These are phyloP conservation scores for Drosophila miranda DNA, from an alignment of 1,140 invertebrate species.

Conservation along the genomic window DNA sequence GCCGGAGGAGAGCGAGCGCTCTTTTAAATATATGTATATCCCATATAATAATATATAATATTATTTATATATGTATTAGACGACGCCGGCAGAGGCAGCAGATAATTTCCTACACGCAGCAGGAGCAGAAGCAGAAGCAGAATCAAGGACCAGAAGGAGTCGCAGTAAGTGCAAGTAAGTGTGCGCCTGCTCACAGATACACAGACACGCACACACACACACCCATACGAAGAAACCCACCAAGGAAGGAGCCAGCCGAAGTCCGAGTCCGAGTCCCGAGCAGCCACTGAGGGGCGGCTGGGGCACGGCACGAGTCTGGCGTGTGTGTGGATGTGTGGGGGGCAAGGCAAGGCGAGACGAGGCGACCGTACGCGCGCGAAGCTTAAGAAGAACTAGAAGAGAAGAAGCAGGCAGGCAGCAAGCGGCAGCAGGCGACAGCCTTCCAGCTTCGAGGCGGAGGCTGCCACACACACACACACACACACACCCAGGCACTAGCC, in stretches of 20 bases:
- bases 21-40: conserved; percentile 79
- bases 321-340: neutral
- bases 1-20: conserved; percentile 49
- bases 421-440: conserved; percentile 49
- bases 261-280: conserved; percentile 49
- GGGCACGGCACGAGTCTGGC: too few relatives aligned
- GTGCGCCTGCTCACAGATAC: conserved; percentile 70
- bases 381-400: conserved; percentile 82
- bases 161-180: conserved; percentile 77
- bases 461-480: neutral
- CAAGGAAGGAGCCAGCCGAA: conserved; percentile 46
- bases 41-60: conserved; percentile 82
- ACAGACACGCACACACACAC: conserved; percentile 41
- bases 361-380: conserved; percentile 74
- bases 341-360: conserved; percentile 29
- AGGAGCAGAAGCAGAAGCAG: neutral
- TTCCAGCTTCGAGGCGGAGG: too few relatives aligned
- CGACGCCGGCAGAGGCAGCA: conserved; percentile 56
- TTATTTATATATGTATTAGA: conserved; percentile 81
- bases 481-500: conserved; percentile 41
- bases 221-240: conserved; percentile 68
- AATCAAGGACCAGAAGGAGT: too few relatives aligned
- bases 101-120: conserved; percentile 77
- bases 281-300: conserved; percentile 37
- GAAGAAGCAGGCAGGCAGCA: conserved; percentile 76